Conservation (phyloP, 2,797 vertebrate species). For the Pantherophis alleghaniensis region DNA sequence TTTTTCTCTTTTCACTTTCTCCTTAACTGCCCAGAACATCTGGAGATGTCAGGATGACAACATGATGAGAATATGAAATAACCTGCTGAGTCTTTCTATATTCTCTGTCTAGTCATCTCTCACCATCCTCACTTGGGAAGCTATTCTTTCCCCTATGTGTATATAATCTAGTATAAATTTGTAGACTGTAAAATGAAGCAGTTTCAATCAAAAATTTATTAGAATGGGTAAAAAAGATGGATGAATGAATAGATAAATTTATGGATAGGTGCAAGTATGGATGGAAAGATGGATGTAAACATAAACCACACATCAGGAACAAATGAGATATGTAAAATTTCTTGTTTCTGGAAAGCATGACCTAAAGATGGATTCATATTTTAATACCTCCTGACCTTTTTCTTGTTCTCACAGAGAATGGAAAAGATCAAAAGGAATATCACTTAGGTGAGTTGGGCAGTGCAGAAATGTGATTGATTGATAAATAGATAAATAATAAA, state of each 20-base stretch:
- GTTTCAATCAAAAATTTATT: not conserved
- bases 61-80: not conserved
- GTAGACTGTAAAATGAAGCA: not conserved
- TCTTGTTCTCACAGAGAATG: not conserved
- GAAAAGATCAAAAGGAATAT: not conserved
- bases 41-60: not conserved
- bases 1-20: not conserved
- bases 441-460: not conserved
- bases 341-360: not conserved
- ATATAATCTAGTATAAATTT: not conserved
- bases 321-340: not conserved
- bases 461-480: not conserved
- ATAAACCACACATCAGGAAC: not conserved
- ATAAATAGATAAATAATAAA: too few species aligned
- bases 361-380: not conserved
- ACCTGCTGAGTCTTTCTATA: not conserved
- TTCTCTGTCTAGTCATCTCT: not conserved
- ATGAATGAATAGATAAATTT: not conserved
- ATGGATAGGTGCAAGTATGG: not conserved
- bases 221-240: not conserved
- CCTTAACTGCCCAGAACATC: not conserved
- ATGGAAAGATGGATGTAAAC: not conserved
- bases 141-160: not conserved
- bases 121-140: not conserved
- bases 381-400: not conserved